Evolutionary conservation across 2,888 invertebrate species (phyloP).

Genomic region (Zootermopsis nevadensis): DNA sequence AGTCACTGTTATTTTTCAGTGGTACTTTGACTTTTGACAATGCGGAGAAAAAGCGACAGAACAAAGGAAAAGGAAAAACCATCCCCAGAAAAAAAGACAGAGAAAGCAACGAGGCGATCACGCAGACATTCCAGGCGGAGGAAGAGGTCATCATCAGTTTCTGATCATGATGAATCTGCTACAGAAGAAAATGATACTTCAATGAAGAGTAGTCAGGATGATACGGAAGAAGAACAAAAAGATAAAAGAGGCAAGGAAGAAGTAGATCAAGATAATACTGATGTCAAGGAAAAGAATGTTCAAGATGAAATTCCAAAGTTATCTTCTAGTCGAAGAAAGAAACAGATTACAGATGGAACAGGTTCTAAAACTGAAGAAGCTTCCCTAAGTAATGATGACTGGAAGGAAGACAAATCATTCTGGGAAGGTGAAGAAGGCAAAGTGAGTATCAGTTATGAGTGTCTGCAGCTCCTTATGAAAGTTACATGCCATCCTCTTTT

Average conservation of each 20-base stretch:
- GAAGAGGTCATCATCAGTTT: slow-evolving; percentile 68
- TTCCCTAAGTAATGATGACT: slow-evolving; percentile 27
- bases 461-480: too few species aligned
- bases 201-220: slow-evolving; percentile 45
- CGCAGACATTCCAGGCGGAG: slow-evolving; percentile 66
- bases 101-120: slow-evolving; percentile 57
- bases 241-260: neutral
- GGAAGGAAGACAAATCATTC: slow-evolving; percentile 48
- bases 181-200: slow-evolving; percentile 60
- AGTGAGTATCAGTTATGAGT: slow-evolving; percentile 18
- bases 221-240: slow-evolving; percentile 35
- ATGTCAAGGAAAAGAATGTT: neutral
- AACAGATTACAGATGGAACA: slow-evolving; percentile 34
- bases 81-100: slow-evolving; percentile 72
- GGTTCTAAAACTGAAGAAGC: neutral
- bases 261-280: neutral
- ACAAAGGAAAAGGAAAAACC: slow-evolving; percentile 77
- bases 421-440: slow-evolving; percentile 44
- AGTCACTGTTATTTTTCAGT: neutral
- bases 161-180: slow-evolving; percentile 65
- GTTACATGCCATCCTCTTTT: too few species aligned
- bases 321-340: slow-evolving; percentile 33
- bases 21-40: neutral
- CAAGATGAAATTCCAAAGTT: slow-evolving; percentile 24
- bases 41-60: slow-evolving; percentile 70